Evolutionary conservation across 2,113 vertebrate species (phyloP), one percentile per base, ranked within the genome.

Genomic region (Eira barbara): DNA sequence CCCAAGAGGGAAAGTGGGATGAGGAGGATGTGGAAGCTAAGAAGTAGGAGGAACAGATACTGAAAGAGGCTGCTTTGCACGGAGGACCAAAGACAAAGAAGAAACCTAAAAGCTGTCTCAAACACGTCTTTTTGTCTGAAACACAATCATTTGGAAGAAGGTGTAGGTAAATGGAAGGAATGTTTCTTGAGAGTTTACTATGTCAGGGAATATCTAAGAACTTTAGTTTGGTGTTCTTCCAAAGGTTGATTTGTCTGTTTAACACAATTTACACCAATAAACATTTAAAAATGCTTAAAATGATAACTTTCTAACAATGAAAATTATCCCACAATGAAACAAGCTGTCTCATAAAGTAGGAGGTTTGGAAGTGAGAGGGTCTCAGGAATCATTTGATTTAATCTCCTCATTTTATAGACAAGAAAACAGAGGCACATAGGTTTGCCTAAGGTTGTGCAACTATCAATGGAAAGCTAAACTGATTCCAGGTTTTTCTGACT

Each of bases 241-340:
- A 94, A 93, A 92, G 42, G 25, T 3, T 83, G 49, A 86, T 69
- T 10, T 69, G 83, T 25, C 36, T 80, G 17, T 49, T 91, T 91
- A 95, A 96, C 9, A 45, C 42, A 93, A 95, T 87, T 94, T 94
- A 79, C 1, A 88, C 45, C 3, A 42, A 65, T 55, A 94, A 74
- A 91, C 20, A 88, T 63, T 84, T 86, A 85, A 61, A 84, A 90
- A 92, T 91, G 11, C 36, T 49, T 89, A 96, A 82, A 96, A 87
- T 93, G 63, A 47, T 85, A 91, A 86, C 42, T 89, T 92, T 87
- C 61, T 80, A 84, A 82, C 67, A 91, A 42, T 65, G 52, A 97
- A 89, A 95, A 94, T 83, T 67, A 83, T 42, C 71, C 18, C 25
- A 84, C 42, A 86, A 52, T 96, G 34, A 96, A 96, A 96, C 13